Conservation (phyloP, 1,140 invertebrate genomes). For the Grapholita molesta region DNA sequence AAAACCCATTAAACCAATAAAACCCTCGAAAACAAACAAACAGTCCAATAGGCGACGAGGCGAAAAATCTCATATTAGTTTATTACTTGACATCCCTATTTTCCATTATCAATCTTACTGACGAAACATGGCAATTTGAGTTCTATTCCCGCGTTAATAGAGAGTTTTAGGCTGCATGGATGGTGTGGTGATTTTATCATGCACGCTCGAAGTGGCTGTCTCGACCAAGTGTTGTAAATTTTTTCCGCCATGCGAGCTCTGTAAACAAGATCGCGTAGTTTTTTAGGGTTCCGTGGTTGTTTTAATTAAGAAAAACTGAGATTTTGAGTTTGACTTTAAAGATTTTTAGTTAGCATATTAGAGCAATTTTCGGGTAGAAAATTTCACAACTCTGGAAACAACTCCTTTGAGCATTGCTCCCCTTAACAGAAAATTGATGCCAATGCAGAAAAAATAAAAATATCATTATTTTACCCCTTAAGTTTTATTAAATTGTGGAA, state of each 20-base stretch:
- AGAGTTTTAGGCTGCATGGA: neutral
- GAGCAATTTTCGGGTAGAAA: too few relatives aligned
- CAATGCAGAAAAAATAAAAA: too few relatives aligned
- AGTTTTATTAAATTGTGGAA: too few relatives aligned
- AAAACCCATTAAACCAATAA: conserved; percentile 5
- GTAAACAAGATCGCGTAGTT: conserved; percentile 9
- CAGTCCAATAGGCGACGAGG: neutral
- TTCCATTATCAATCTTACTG: neutral
- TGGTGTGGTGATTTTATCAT: conserved; percentile 32
- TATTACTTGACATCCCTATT: conserved; percentile 1
- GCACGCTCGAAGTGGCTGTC: conserved; percentile 34
- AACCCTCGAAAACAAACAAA: conserved; percentile 14
- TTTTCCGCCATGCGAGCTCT: conserved; percentile 30
- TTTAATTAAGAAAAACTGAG: neutral
- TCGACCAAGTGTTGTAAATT: conserved; percentile 39
- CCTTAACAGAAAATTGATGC: too few relatives aligned
- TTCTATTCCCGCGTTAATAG: conserved; percentile 22
- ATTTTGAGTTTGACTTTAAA: too few relatives aligned
- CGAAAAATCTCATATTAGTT: conserved; percentile 17
- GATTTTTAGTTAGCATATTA: too few relatives aligned
- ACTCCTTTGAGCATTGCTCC: too few relatives aligned
- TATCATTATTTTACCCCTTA: too few relatives aligned
- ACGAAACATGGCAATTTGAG: neutral
- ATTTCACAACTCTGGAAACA: too few relatives aligned
- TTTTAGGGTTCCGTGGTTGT: conserved; percentile 2